Percentiles rank a stretch among this genome's conserved stretches.
Conservation (phyloP, 2,888 invertebrate genomes). For the Lycaena phlaeas region DNA sequence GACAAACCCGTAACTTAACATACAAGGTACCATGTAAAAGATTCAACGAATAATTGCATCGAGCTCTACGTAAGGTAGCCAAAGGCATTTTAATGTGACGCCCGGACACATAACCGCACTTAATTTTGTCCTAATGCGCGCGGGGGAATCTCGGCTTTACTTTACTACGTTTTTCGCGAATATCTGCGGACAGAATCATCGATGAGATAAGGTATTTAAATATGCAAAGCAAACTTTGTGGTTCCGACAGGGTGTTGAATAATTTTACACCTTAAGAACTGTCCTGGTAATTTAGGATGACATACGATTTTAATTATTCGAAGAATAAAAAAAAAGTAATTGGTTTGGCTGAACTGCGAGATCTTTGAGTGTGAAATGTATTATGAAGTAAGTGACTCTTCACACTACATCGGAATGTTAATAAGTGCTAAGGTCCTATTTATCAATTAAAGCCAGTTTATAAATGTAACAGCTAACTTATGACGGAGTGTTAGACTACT, state of each 20-base stretch:
- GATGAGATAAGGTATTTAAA: constrained; percentile 65
- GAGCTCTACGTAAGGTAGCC: constrained; percentile 53
- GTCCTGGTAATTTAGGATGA: constrained; percentile 57
- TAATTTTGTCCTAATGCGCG: constrained; percentile 69
- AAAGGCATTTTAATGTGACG: constrained; percentile 68
- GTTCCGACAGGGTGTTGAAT: constrained; percentile 63
- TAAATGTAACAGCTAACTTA: too few species aligned
- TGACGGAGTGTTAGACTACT: too few species aligned
- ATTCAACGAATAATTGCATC: constrained; percentile 57
- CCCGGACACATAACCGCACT: constrained; percentile 66
- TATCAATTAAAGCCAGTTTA: too few species aligned
- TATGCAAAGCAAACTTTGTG: constrained; percentile 68
- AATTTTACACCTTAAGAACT: constrained; percentile 67
- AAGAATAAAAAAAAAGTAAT: constrained; percentile 22
- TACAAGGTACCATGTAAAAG: constrained; percentile 34
- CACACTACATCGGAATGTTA: too few species aligned
- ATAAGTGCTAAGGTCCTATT: too few species aligned
- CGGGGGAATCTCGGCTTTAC: constrained; percentile 41
- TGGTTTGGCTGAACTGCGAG: constrained; percentile 13
- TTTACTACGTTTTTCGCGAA: constrained; percentile 51
- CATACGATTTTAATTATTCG: constrained; percentile 39
- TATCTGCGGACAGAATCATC: constrained; percentile 60
- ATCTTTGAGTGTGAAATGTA: constrained; percentile 6
- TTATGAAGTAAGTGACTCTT: too few species aligned
- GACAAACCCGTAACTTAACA: constrained; percentile 29